Base-by-base conservation (phyloP, 2,113 vertebrate genomes). In the Bombycilla garrulus region DNA sequence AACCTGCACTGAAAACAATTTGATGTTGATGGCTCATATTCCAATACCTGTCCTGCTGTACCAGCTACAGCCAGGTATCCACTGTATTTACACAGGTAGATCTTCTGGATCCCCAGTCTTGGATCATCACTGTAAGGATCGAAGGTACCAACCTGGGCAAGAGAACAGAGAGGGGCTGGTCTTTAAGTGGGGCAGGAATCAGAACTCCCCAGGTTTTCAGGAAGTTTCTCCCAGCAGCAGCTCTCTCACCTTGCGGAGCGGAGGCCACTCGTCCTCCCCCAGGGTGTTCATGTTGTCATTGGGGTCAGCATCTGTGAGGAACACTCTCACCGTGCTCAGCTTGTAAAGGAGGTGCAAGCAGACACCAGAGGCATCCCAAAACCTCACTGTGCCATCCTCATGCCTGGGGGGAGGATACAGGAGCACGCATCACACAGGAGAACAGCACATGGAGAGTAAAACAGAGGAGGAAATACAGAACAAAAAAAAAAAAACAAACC, bases 71-170 rank as follows among this genome's bases (percentile, higher is more conserved):
- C 98, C 96, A 99, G 97, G 96, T 99, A 99, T 66, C 99, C 99
- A 0, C 99, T 99, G 97, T 99, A 99, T 98, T 99, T 99, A 97
- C 99, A 99, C 67, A 99, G 97, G 96, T 99, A 99, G 92, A 99
- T 99, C 98, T 99, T 99, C 98, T 99, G 99, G 86, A 99, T 98
- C 40, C 99, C 99, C 36, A 99, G 98, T 36, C 99, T 98, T 8
- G 99, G 99, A 89, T 99, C 99, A 51, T 99, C 99, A 25, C 99
- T 99, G 82, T 99, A 99, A 18, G 99, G 99, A 94, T 99, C 99
- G 3, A 99, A 99, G 90, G 98, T 99, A 72, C 99, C 99, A 86
- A 99, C 99, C 99, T 99, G 96, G 19, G 36, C 2, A 6, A 74
- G 56, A 80, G 45, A 89, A 70, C 1, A 67, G 25, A 70, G 12